phyloP scores from a whole-genome alignment of 2,888 invertebrate species.

The Antheraea assamensis region DNA sequence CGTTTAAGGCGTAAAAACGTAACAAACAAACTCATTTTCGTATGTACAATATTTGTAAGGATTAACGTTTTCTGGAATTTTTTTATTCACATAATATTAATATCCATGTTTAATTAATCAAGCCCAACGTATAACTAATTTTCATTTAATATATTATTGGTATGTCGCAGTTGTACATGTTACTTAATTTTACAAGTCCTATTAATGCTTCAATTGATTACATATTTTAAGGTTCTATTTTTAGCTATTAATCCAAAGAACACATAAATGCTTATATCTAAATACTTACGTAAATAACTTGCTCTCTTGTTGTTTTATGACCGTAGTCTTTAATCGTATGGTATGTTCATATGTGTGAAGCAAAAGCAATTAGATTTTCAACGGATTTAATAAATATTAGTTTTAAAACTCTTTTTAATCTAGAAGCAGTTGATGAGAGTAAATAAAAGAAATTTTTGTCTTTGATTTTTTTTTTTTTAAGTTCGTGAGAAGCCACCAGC shows the following conservation, averaged over 20 bases:
- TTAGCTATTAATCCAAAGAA: slow-evolving; percentile 56
- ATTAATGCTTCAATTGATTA: background rate
- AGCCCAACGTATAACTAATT: background rate
- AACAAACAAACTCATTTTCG: no score
- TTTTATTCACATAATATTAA: background rate
- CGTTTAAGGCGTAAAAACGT: no score
- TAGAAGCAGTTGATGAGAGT: background rate
- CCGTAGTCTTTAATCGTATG: slow-evolving; percentile 14
- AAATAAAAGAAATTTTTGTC: slow-evolving; percentile 4
- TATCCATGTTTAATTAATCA: background rate
- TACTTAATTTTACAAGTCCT: background rate
- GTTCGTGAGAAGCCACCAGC: slow-evolving; percentile 25
- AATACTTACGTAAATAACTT: slow-evolving; percentile 61
- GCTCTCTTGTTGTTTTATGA: slow-evolving; percentile 49
- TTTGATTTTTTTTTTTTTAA: slow-evolving; percentile 17
- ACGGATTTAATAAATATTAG: background rate
- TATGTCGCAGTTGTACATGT: background rate
- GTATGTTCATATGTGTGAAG: slow-evolving; percentile 3
- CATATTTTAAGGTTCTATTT: background rate
- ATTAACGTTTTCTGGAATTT: background rate
- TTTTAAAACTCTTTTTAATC: background rate
- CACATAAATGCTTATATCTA: slow-evolving; percentile 52
- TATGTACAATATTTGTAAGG: no score
- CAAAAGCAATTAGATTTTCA: slow-evolving; percentile 17
- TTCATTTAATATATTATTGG: background rate